phyloP scores from a whole-genome alignment of 2,888 invertebrate species.

The Tenthredo scrophulariae region DNA sequence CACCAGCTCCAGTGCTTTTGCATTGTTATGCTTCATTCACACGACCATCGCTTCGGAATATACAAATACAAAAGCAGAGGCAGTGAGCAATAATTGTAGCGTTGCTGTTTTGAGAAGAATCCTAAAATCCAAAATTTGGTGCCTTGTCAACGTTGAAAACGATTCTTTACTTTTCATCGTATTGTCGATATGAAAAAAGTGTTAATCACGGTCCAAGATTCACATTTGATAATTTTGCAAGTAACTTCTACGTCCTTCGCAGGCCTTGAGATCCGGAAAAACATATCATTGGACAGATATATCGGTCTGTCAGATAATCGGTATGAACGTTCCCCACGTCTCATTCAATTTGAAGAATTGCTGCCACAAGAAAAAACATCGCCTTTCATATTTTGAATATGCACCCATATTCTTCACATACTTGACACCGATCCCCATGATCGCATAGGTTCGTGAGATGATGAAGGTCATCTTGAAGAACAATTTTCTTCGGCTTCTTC shows the following conservation, averaged over 20 bases:
- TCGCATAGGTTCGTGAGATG: neutral
- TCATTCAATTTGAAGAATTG: neutral
- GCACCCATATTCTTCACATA: neutral
- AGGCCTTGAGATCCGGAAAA: neutral
- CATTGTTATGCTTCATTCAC: neutral
- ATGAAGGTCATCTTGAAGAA: neutral
- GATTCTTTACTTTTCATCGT: neutral
- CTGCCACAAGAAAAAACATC: neutral
- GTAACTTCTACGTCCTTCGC: neutral
- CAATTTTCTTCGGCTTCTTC: too few species aligned
- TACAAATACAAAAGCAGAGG: neutral
- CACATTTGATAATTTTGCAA: neutral
- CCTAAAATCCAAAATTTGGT: neutral
- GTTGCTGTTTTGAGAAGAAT: neutral
- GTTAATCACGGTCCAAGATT: neutral
- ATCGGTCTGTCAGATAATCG: neutral
- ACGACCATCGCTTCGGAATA: constrained; percentile 3
- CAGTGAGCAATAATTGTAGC: neutral
- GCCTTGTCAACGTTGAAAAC: neutral
- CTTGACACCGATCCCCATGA: neutral
- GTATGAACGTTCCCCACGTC: neutral
- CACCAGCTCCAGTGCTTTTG: neutral
- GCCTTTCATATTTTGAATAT: neutral
- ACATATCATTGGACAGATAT: neutral
- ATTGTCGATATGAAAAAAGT: neutral